Evolutionary conservation across 1,140 invertebrate genomes (phyloP), one percentile per base, ranked within the genome.

Genomic region (Eupristina koningsbergeri): DNA sequence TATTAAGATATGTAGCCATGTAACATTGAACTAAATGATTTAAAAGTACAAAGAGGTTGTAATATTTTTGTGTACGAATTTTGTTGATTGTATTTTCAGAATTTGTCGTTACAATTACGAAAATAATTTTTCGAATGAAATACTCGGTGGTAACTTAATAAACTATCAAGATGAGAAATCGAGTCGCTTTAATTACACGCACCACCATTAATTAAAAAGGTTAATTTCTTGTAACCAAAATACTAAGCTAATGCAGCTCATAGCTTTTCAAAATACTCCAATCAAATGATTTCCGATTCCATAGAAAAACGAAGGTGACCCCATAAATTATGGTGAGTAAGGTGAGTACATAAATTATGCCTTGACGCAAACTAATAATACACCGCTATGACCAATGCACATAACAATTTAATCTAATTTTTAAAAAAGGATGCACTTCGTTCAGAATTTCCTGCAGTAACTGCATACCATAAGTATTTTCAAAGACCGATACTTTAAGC

Each of bases 141-240:
- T 53, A 50, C 0, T 47, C 26, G 15, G 58, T 17, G 45, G 64
- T 53, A 75, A 81, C 64, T n/a, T 41, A 81, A 50, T 29, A 17
- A 63, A 74, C 31, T 41, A 6, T 3, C 50, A 50, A 53, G 31
- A 47, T 7, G 8, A 41, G 71, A 74, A 74, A 82, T 76, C 41
- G 15, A 36, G 34, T 78, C 45, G 19, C 22, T 69, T 83, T 73
- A 73, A 84, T 80, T 80, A 78, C 81, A 61, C 64, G 45, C 39
- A 69, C 41, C 31, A 34, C 11, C 47, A 39, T 67, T 34, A 71
- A 83, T 83, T 77, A 83, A 47, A 41, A 58, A 78, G 81, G 78
- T 83, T 83, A 83, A 83, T 36, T 83, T 83, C 63, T 83, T 36
- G 64, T 67, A 83, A 83, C 63, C 45, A 47, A 31, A 78, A 53